Evolutionary conservation across 2,113 vertebrate genomes (phyloP), one percentile per base, ranked within the genome.

Genomic region (Vombatus ursinus): DNA sequence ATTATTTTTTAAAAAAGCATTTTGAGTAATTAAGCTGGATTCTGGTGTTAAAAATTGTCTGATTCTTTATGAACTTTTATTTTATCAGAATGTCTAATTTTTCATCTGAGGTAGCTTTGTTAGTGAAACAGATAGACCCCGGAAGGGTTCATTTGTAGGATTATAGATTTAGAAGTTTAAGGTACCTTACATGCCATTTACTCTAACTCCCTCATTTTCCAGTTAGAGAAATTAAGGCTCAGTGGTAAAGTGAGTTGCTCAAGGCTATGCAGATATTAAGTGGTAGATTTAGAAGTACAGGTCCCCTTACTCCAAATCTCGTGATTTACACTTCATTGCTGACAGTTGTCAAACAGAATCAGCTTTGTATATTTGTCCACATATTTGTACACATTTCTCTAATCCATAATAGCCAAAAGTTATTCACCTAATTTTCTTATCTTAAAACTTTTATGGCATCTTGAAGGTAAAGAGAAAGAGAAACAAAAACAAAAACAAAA

Each of bases 381-480:
- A 37, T 68, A 68, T 68, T 68, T 68, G 14, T 68, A 68, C 12
- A n/a, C 12, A 68, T 16, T 68, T 16, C 0, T 68, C 3, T 16
- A 68, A 68, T 68, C 61, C 61, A 68, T 14, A 37, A 68, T 16
- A 68, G 31, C 11, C 37, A 68, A 3, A 68, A 68, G 31, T 68
- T 19, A 68, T 37, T 68, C 31, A 37, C 31, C 14, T 5, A 19
- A 68, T 68, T 68, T n/a, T 68, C 37, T 68, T 68, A 6, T 31
- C 57, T 37, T 37, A 68, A 68, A 68, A 68, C 57, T 95, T 94
- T 92, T 84, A 22, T 92, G 24, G 9, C 57, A 94, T 91, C 12
- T 48, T 95, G 49, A 68, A 93, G 47, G 52, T n/a, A 51, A 11
- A 89, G 61, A 68, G 26, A 50, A 92, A 54, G 77, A 44, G 9